phyloP scores from a whole-genome alignment of 2,797 vertebrate genomes.

The Lophotriccus pileatus region DNA sequence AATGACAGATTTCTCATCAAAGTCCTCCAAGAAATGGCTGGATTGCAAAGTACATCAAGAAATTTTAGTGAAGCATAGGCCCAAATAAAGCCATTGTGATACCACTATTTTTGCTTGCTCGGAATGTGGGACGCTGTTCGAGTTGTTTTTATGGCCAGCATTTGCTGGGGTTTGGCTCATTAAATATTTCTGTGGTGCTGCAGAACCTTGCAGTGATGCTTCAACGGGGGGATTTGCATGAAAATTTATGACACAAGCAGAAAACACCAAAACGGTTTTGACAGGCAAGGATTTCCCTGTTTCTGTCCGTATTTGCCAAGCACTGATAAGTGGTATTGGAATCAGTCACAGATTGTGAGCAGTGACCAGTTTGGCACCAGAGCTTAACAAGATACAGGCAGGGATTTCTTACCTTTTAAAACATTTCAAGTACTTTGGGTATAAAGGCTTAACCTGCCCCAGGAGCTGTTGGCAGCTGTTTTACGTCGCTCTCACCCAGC shows the following conservation, averaged over 20 bases:
- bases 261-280: not conserved
- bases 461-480: not conserved
- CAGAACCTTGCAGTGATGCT: not conserved
- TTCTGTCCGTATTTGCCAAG: not conserved
- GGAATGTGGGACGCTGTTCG: not conserved
- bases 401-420: not conserved
- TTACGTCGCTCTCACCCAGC: fast-evolving
- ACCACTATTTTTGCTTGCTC: not conserved
- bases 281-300: not conserved
- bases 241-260: not conserved
- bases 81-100: not conserved
- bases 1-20: not conserved
- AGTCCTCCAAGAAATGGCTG: not conserved
- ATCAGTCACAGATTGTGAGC: not conserved
- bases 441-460: not conserved
- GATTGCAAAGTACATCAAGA: not conserved
- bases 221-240: not conserved
- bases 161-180: not conserved
- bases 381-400: not conserved
- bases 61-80: not conserved
- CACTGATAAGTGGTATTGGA: not conserved
- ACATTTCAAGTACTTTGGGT: not conserved
- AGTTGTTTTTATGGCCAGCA: not conserved
- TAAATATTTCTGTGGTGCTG: not conserved
- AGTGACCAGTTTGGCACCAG: not conserved